These are phyloP conservation scores for Xyliphius kryptos DNA, from an alignment of 2,113 vertebrate species.

Conservation along the genomic window DNA sequence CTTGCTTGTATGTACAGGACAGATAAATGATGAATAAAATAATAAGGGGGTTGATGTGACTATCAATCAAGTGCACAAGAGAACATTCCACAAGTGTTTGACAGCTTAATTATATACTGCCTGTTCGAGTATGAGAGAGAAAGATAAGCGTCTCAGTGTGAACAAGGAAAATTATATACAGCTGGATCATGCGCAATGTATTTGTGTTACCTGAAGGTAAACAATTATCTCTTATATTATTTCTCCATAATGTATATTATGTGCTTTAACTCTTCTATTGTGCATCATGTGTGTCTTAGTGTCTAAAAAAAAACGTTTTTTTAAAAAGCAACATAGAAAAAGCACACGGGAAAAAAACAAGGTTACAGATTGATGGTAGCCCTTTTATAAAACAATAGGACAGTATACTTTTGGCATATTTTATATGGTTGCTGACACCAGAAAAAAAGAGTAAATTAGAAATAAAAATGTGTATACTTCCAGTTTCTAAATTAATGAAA, in stretches of 20 bases:
- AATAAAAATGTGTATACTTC: no score
- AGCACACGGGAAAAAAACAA: no score
- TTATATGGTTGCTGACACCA: no score
- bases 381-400: no score
- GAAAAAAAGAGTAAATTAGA: no score
- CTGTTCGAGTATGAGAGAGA: not conserved
- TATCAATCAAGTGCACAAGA: slow-evolving; percentile 34
- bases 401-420: no score
- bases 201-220: not conserved
- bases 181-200: not conserved
- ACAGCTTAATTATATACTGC: slow-evolving; percentile 42
- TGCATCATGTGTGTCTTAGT: not conserved
- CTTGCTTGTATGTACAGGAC: slow-evolving; percentile 33
- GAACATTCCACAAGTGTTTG: slow-evolving; percentile 28
- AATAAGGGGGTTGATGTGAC: slow-evolving; percentile 39
- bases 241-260: no score
- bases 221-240: not conserved
- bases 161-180: not conserved
- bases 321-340: no score
- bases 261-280: no score
- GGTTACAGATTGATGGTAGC: no score
- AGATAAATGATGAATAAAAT: slow-evolving; percentile 40
- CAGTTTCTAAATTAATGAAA: no score
- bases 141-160: not conserved
- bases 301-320: no score